Evolutionary conservation across 2,797 vertebrate genomes (phyloP).

Genomic region (Cuculus canorus): DNA sequence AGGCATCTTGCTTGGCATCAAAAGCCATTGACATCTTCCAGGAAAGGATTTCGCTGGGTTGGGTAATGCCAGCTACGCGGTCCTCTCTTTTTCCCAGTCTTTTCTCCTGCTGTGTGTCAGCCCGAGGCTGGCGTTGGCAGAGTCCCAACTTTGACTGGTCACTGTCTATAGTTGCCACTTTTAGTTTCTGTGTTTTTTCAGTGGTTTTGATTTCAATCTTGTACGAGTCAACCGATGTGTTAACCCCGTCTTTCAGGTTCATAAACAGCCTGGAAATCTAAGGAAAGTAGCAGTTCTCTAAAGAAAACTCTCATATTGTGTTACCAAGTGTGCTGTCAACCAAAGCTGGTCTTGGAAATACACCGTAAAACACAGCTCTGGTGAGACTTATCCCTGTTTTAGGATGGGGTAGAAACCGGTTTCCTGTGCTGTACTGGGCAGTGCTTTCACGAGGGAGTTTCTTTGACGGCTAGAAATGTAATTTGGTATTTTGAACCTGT

Average conservation of each 20-base stretch:
- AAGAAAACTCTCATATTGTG: background rate
- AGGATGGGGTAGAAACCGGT: background rate
- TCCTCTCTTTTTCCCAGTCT: background rate
- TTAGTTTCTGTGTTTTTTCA: background rate
- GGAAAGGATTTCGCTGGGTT: background rate
- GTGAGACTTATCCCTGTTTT: background rate
- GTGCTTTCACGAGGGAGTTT: background rate
- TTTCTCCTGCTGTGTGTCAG: background rate
- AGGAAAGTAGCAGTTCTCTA: background rate
- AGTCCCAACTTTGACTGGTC: background rate
- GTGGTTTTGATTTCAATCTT: background rate
- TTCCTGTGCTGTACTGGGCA: background rate
- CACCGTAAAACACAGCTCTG: background rate
- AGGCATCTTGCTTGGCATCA: background rate
- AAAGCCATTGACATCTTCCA: background rate
- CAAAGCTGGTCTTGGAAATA: background rate
- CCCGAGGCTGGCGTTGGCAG: rapidly evolving
- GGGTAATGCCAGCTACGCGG: background rate
- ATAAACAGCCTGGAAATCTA: background rate
- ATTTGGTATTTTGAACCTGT: background rate
- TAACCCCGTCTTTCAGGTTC: background rate
- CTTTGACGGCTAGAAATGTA: background rate
- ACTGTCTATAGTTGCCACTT: background rate
- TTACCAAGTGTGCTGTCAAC: background rate
- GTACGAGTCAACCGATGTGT: background rate